phyloP scores from a whole-genome alignment of 2,113 vertebrate species.

The Zosterops lateralis region DNA sequence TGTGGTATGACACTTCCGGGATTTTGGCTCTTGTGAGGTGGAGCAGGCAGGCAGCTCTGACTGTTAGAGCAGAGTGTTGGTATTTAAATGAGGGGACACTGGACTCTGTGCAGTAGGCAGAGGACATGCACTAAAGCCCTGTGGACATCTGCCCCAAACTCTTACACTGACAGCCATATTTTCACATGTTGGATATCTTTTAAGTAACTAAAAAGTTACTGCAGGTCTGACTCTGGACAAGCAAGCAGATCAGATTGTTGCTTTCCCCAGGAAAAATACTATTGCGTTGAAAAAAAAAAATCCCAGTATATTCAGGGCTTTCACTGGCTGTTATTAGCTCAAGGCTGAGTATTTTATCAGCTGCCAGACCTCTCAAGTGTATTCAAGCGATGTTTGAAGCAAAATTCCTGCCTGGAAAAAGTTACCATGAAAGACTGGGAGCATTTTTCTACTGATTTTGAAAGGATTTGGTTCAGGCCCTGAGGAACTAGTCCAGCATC shows the following conservation, averaged over 20 bases:
- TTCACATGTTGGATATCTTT: background rate
- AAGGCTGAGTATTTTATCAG: constrained; percentile 7
- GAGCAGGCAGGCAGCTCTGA: background rate
- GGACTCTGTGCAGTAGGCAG: background rate
- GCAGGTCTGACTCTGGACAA: background rate
- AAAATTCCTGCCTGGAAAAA: constrained; percentile 19
- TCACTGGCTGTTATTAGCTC: background rate
- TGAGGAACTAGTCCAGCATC: background rate
- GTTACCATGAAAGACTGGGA: background rate
- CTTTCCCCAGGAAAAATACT: background rate
- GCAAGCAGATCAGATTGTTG: background rate
- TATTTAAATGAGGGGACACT: background rate
- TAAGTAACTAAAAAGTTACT: background rate
- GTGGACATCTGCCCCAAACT: background rate
- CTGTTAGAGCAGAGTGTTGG: background rate
- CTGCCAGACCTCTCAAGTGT: background rate
- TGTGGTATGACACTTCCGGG: background rate
- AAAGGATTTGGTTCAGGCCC: background rate
- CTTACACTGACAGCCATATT: background rate
- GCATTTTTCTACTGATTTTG: background rate
- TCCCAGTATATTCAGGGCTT: background rate
- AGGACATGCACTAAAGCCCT: background rate
- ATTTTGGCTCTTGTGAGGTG: background rate
- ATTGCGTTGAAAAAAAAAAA: background rate
- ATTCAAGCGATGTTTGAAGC: background rate